Evolutionary conservation across 2,888 invertebrate genomes (phyloP).

Genomic region (Craniophora ligustri): DNA sequence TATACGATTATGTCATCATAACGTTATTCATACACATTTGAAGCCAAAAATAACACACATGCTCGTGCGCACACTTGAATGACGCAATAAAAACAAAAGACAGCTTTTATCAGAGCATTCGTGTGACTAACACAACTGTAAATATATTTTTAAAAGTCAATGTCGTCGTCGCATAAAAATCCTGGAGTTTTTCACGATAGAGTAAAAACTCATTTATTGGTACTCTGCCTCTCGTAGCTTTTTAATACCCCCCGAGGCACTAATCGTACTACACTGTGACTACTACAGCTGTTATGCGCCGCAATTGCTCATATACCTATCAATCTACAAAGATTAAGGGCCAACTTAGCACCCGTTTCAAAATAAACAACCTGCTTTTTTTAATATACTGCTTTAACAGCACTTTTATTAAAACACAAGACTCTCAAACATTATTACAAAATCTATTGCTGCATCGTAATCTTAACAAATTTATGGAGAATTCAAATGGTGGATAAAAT

Average conservation of each 20-base stretch:
- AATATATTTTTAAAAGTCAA: constrained; percentile 45
- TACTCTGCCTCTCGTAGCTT: constrained; percentile 52
- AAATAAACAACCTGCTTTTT: constrained; percentile 49
- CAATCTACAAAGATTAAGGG: constrained; percentile 63
- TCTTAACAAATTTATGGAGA: constrained; percentile 45
- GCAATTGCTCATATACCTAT: constrained; percentile 73
- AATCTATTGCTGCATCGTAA: constrained; percentile 47
- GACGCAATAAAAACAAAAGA: constrained; percentile 48
- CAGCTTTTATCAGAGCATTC: constrained; percentile 35
- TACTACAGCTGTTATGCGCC: constrained; percentile 63
- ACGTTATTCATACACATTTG: constrained; percentile 29
- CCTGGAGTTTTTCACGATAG: constrained; percentile 47
- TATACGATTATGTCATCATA: constrained; percentile 40
- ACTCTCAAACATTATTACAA: constrained; percentile 10
- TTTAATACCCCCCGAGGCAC: constrained; percentile 72
- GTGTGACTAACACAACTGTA: constrained; percentile 34
- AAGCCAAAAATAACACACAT: constrained; percentile 34
- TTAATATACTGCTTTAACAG: constrained; percentile 36
- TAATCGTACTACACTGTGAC: constrained; percentile 57
- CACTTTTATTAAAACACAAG: constrained; percentile 29
- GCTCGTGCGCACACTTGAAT: constrained; percentile 23
- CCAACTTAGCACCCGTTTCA: constrained; percentile 57
- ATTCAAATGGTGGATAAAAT: constrained; percentile 44
- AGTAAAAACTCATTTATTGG: constrained; percentile 67
- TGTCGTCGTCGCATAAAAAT: constrained; percentile 39